Percentiles rank a stretch among this genome's conserved stretches.
These are phyloP conservation scores for Neodiprion pinetum DNA, from an alignment of 1,140 invertebrate species.

Conservation along the genomic window DNA sequence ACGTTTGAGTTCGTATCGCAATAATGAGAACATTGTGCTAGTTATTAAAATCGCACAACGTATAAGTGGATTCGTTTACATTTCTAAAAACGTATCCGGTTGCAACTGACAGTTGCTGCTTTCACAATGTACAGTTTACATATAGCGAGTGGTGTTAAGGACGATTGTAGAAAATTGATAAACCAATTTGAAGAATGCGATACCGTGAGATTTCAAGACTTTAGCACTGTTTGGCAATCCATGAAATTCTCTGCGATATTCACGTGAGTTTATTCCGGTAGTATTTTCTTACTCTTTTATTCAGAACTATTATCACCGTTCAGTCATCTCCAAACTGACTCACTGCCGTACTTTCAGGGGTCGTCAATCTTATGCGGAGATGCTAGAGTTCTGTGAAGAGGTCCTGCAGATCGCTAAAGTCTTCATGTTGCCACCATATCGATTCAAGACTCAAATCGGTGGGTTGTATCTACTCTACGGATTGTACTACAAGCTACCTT, in stretches of 20 bases:
- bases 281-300: constrained; percentile 4
- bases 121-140: neutral
- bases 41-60: too few relatives aligned
- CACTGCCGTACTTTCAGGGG: constrained; percentile 32
- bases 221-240: constrained; percentile 49
- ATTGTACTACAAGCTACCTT: constrained; percentile 54
- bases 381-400: constrained; percentile 55
- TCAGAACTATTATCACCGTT: neutral
- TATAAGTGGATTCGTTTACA: too few relatives aligned
- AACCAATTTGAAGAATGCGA: constrained; percentile 39
- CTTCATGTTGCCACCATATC: constrained; percentile 40
- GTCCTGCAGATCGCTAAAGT: constrained; percentile 50
- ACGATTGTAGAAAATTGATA: constrained; percentile 49
- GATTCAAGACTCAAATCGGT: constrained; percentile 48
- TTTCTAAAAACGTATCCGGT: too few relatives aligned
- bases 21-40: too few relatives aligned
- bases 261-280: constrained; percentile 39
- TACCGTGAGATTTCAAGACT: constrained; percentile 46
- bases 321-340: too few relatives aligned
- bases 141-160: constrained; percentile 40
- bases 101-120: too few relatives aligned
- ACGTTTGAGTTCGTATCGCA: too few relatives aligned
- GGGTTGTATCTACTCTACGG: constrained; percentile 55
- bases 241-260: constrained; percentile 55
- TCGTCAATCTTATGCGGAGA: constrained; percentile 39